phyloP scores from a whole-genome alignment of 1,140 invertebrate genomes.

The Drosophila nannoptera region DNA sequence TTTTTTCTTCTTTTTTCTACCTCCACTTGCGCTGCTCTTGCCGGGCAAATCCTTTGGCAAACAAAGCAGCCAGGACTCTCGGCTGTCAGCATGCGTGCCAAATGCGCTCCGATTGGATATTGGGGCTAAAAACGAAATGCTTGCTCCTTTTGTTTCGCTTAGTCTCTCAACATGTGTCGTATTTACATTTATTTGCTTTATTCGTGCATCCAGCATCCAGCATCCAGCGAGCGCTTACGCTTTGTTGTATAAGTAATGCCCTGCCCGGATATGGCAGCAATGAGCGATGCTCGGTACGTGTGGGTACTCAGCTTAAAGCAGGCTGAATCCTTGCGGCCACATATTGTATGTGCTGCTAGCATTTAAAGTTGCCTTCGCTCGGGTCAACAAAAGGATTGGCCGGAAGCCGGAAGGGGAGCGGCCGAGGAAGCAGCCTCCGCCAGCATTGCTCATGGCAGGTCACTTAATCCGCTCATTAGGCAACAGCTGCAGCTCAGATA shows the following conservation, averaged over 20 bases:
- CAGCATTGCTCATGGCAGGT: conserved; percentile 19
- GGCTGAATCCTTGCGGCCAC: background rate
- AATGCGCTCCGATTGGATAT: conserved; percentile 27
- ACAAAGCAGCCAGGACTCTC: conserved; percentile 43
- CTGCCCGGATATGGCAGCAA: conserved; percentile 12
- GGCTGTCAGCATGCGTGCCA: conserved; percentile 35
- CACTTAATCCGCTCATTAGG: conserved; percentile 73
- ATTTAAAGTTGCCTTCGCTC: conserved; percentile 11
- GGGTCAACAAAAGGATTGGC: conserved; percentile 25
- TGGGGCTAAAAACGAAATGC: conserved; percentile 35
- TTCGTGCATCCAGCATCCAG: conserved; percentile 21
- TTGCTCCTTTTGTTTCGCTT: conserved; percentile 39
- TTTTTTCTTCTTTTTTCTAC: conserved; percentile 1
- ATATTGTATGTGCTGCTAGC: background rate
- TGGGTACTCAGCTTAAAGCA: conserved; percentile 17
- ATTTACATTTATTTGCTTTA: conserved; percentile 39
- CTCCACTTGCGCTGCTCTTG: conserved; percentile 2
- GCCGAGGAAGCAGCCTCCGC: conserved; percentile 9
- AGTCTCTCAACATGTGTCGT: conserved; percentile 18
- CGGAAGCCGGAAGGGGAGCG: conserved; percentile 28
- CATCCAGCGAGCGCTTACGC: conserved; percentile 13
- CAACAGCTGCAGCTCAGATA: conserved; percentile 70
- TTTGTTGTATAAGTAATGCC: conserved; percentile 25
- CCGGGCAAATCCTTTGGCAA: conserved; percentile 41
- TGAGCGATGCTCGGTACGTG: conserved; percentile 19